Conservation (phyloP, 2,888 invertebrate genomes). For the Tubiluchus corallicola region DNA sequence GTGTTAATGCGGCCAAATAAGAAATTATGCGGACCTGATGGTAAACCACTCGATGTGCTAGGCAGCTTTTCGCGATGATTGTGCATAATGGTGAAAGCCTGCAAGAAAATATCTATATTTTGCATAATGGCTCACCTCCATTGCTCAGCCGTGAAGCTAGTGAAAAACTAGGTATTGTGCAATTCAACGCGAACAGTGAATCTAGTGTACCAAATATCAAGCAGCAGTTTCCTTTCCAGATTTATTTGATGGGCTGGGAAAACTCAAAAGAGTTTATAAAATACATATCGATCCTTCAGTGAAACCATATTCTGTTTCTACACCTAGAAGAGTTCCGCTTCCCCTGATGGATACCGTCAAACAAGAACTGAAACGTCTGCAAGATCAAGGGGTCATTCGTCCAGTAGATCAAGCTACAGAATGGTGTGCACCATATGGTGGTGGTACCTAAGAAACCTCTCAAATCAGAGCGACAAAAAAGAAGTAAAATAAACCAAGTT, state of each 20-base stretch:
- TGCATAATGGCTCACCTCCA: not conserved
- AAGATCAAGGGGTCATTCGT: not conserved
- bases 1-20: not conserved
- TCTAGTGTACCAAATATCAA: too few relatives aligned
- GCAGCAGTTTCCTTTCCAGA: too few relatives aligned
- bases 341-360: not conserved
- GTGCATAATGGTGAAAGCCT: too few relatives aligned
- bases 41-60: not conserved
- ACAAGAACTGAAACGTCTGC: not conserved
- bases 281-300: not conserved
- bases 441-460: not conserved
- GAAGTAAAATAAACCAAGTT: too few relatives aligned
- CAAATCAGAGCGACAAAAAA: too few relatives aligned
- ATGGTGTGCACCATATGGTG: constrained; percentile 1
- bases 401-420: not conserved
- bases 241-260: not conserved
- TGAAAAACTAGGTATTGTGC: not conserved
- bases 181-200: constrained; percentile 3
- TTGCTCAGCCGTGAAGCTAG: not conserved
- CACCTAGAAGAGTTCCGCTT: not conserved
- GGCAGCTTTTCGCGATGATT: too few relatives aligned
- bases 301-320: not conserved
- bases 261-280: not conserved
- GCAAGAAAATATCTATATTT: not conserved
- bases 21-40: not conserved